Base-by-base conservation (phyloP, 1,140 invertebrate genomes). In the Drosophila willistoni region DNA sequence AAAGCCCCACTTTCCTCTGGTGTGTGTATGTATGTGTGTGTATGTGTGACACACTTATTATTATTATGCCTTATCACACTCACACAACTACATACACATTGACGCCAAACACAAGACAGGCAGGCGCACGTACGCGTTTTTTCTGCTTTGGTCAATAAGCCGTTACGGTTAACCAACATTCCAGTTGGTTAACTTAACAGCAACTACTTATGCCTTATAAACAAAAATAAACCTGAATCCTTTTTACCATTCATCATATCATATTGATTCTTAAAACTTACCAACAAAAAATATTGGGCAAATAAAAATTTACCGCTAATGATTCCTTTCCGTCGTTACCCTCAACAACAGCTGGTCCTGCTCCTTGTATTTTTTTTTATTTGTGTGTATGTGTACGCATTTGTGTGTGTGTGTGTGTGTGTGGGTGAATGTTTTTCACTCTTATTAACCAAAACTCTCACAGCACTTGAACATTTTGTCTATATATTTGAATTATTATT, bases 281-380 rank as follows among this genome's bases (percentile, higher is more conserved):
- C 73, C 66, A 56, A 72, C 44, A 47, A 61, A 36, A 36, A 39
- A 39, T 12, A 39, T 5, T 39, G 12, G 36, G n/a, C 41, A 62
- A 57, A 75, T 71, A 63, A 17, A 79, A 77, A 77, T 82, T 56
- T 81, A 81, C 77, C 79, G 79, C 73, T 77, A 82, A 68, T 64
- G 57, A 59, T 66, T 77, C 65, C 69, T 61, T 55, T 57, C 34
- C 69, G 68, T 65, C 64, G 71, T 72, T 57, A 36, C 55, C 56
- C 56, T 39, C 72, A 75, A 81, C 77, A 81, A 81, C 79, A 81
- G 73, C 79, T 81, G 77, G 68, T 79, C 71, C 66, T 77, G 34
- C 19, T 63, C 14, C 59, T 39, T 39, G 36, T 39, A 17, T 51
- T 51, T 41, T 42, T 14, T 33, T 33, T 33, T 29, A 34, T 12